A percentile compares a stretch with the other conserved stretches of the same genome.
phyloP scores from a whole-genome alignment of 2,113 vertebrate species.

The Cheirogaleus medius region DNA sequence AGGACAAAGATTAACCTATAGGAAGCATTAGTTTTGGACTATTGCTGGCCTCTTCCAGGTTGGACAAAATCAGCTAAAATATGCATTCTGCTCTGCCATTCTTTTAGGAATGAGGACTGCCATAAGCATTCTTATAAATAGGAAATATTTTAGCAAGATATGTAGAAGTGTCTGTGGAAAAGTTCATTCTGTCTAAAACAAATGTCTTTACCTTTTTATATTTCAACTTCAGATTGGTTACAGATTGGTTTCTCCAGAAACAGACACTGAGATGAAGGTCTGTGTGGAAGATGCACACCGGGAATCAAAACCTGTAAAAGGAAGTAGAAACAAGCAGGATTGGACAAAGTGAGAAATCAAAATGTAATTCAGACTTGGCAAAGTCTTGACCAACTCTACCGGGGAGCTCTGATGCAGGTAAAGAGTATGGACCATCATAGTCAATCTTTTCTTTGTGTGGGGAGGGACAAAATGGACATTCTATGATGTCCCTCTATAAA shows the following conservation, averaged over 20 bases:
- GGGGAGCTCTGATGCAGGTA: not conserved
- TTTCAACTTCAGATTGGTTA: not conserved
- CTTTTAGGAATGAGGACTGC: not conserved
- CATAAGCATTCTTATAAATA: not conserved
- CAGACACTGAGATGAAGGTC: not conserved
- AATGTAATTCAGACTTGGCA: not conserved
- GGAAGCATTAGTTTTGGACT: not conserved
- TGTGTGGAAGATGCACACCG: not conserved
- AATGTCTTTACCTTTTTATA: fast-evolving
- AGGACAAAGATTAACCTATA: not conserved
- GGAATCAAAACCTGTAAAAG: not conserved
- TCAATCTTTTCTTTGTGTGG: no score
- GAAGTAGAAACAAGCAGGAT: not conserved
- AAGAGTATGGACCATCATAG: not conserved
- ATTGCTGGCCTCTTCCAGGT: not conserved
- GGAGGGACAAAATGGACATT: not conserved
- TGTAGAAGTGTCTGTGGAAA: not conserved
- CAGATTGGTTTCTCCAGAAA: not conserved
- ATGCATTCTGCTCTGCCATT: not conserved
- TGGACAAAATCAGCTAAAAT: not conserved
- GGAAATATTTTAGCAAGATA: not conserved
- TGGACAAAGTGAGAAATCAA: not conserved
- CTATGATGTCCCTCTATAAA: not conserved
- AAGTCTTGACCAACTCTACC: not conserved
- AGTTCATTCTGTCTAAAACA: not conserved